A percentile compares a stretch with the other conserved stretches of the same genome.
phyloP scores from a whole-genome alignment of 2,113 vertebrate species.

The Calypte anna region DNA sequence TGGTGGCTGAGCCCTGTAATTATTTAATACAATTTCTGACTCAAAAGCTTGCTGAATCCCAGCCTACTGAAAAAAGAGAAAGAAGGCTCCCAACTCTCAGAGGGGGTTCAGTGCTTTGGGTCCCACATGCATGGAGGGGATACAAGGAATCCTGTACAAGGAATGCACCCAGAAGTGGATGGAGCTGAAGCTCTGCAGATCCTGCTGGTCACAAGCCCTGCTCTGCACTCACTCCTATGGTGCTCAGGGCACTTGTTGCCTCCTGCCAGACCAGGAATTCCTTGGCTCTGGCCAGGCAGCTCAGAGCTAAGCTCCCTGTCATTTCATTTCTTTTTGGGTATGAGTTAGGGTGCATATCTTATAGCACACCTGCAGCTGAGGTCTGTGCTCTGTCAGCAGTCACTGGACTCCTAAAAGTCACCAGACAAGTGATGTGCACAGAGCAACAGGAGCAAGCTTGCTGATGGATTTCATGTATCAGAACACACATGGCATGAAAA shows the following conservation, averaged over 20 bases:
- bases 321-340: not conserved
- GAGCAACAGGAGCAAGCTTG: not conserved
- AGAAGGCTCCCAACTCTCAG: not conserved
- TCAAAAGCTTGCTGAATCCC: not conserved
- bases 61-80: not conserved
- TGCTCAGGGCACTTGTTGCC: not conserved
- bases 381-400: not conserved
- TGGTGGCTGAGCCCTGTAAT: not conserved
- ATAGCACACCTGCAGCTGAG: not conserved
- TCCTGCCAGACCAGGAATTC: not conserved
- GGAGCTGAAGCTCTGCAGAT: not conserved
- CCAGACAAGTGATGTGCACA: not conserved
- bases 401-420: not conserved
- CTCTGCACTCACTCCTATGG: not conserved
- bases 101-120: not conserved
- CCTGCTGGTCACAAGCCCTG: not conserved
- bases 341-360: rapidly evolving
- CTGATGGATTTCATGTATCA: not conserved
- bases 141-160: not conserved
- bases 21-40: not conserved
- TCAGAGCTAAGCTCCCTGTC: not conserved
- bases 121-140: not conserved
- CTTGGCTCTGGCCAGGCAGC: not conserved
- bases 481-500: not conserved
- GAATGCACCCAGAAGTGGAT: not conserved